Base-by-base conservation (phyloP, 2,113 vertebrate genomes). In the Aplodontia rufa region DNA sequence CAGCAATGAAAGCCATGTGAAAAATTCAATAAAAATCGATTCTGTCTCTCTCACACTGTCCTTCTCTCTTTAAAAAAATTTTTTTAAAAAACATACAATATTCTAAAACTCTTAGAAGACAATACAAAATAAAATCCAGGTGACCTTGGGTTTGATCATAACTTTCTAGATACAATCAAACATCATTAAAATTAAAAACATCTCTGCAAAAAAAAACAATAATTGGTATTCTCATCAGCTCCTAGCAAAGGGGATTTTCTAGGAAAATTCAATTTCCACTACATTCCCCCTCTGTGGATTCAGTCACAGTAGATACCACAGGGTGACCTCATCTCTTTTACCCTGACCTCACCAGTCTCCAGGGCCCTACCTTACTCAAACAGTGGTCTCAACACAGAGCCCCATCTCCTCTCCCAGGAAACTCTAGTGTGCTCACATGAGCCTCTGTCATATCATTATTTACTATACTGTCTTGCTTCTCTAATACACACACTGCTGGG, bases 221-320 rank as follows among this genome's bases (percentile, higher is more conserved):
- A 12, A 32, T 16, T 62, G 32, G 45, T 16, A 55, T 71, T 62
- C 51, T 78, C 17, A 40, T 28, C 28, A 16, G 4, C 32, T n/a
- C n/a, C 42, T 49, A 28, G 45, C 26, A 28, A 32, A n/a, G 30
- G 11, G 32, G 16, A 22, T 86, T 90, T 76, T 87, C 66, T 12
- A 12, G 6, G 60, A 91, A 93, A 42, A 40, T 32, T 20, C 1
- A 9, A 3, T 60, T 68, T 6, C 40, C 10, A 11, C 51, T 55
- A n/a, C 68, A 69, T 60, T 75, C 37, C 37, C 90, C 22, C 42
- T 69, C 28, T 55, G 42, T 42, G n/a, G 28, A 26, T 62, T 51
- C 10, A 16, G n/a, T 55, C 62, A 47, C 22, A 16, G 11, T n/a
- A 11, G 37, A 45, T 19, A 30, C 47, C 1, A 0, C 1, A 45